Evolutionary conservation across 2,888 invertebrate species (phyloP).

Genomic region (Drosophila longiperda): DNA sequence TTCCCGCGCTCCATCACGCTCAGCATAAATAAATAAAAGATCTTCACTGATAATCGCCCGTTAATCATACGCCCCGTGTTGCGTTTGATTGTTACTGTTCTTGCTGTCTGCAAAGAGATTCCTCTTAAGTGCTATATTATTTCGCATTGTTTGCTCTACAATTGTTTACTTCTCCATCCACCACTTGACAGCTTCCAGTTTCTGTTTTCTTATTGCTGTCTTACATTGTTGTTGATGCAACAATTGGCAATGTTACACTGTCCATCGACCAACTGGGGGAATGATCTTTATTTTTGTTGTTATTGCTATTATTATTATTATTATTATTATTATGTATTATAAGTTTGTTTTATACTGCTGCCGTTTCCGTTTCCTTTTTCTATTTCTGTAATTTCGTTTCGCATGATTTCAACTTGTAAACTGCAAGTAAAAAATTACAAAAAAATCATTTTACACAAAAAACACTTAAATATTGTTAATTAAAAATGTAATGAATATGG

Average conservation of each 20-base stretch:
- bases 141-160: constrained; percentile 68
- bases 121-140: constrained; percentile 77
- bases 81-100: constrained; percentile 61
- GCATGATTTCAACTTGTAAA: constrained; percentile 60
- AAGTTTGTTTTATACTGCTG: constrained; percentile 29
- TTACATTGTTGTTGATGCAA: constrained; percentile 32
- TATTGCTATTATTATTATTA: neutral
- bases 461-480: neutral
- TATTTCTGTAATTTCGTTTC: constrained; percentile 50
- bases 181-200: constrained; percentile 9
- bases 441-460: constrained; percentile 5
- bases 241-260: constrained; percentile 25
- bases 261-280: constrained; percentile 31
- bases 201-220: constrained; percentile 18
- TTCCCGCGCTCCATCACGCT: constrained; percentile 47
- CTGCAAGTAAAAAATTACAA: constrained; percentile 48
- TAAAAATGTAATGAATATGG: neutral
- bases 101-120: constrained; percentile 50
- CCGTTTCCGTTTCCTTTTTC: constrained; percentile 17
- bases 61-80: constrained; percentile 72
- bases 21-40: constrained; percentile 10
- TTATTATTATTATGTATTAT: constrained; percentile 37
- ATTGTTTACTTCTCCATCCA: constrained; percentile 48
- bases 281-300: constrained; percentile 11
- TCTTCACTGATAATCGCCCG: constrained; percentile 28